Evolutionary conservation across 2,888 invertebrate genomes (phyloP), one percentile per base, ranked within the genome.

Genomic region (Antheraea yamamai): DNA sequence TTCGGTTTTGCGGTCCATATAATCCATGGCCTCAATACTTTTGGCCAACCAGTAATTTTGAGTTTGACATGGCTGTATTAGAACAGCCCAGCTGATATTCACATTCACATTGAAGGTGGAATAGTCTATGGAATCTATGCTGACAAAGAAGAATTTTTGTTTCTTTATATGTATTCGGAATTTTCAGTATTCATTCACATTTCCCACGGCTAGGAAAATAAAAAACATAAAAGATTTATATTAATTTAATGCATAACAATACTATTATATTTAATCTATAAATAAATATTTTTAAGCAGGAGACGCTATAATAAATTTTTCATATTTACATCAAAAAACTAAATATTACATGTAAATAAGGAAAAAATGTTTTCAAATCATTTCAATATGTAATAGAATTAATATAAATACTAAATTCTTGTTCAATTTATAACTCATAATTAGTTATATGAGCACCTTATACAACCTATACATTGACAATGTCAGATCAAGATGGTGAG

Each of bases 191-290:
- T 61, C 23, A 23, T 23, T 12, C 8, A 8, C 10, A 12, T 10
- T 61, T 12, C 10, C 61, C n/a, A 12, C 20, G 2, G 61, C n/a
- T 26, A 12, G 16, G 0, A 3, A 30, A 73, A 70, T 55, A 55
- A 74, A 52, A 55, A 4, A 58, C 55, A 71, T 39, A 18, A 74
- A 58, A 58, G 39, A 55, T 55, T 58, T 58, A 74, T 55, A 74
- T 64, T 51, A 52, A 58, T 74, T 71, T 74, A 74, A 64, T 74
- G 70, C 23, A 58, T 74, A 74, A 74, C 74, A 74, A 30, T 66
- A 66, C 64, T 74, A 71, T 74, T 70, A 74, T 74, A 74, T 39
- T 74, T 61, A 61, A n/a, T 66, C 64, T 66, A 66, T 66, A 66
- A 66, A 66, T 66, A 66, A 66, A 66, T 66, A 66, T 66, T 30